Percentiles rank a stretch among this genome's conserved stretches.
Evolutionary conservation across 2,888 invertebrate species (phyloP).

Genomic region (Prosapia bicincta): DNA sequence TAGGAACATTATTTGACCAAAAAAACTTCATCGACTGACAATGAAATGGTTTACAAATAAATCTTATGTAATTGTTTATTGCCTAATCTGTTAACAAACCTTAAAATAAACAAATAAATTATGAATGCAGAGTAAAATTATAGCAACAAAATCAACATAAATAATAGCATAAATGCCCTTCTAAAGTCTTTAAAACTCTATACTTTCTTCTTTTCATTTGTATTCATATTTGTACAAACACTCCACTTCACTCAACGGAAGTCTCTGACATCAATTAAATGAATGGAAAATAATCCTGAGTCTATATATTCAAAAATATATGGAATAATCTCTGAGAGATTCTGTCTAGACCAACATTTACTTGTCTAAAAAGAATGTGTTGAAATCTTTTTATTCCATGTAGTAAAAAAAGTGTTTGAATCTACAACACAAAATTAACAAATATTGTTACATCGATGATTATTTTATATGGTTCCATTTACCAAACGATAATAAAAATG

Average conservation of each 20-base stretch:
- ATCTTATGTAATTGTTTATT: not conserved
- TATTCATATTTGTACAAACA: constrained; percentile 20
- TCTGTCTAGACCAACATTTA: constrained; percentile 7
- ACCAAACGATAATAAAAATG: not conserved
- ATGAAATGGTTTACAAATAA: not conserved
- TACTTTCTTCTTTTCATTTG: not conserved
- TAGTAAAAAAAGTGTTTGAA: not conserved
- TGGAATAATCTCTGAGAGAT: not conserved
- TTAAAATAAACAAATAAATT: not conserved
- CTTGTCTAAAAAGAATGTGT: constrained; percentile 10
- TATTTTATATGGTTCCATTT: not conserved
- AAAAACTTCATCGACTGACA: not conserved
- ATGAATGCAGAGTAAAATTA: not conserved
- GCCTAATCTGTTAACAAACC: not conserved
- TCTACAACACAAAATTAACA: not conserved
- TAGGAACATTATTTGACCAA: not conserved
- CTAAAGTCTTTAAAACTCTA: constrained; percentile 17
- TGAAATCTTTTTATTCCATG: too few relatives aligned
- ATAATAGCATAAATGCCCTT: constrained; percentile 13
- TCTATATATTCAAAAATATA: not conserved
- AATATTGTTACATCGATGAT: not conserved
- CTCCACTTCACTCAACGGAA: constrained; percentile 21
- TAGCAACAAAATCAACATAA: not conserved
- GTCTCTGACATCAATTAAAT: constrained; percentile 10
- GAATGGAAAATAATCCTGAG: constrained; percentile 13